Conservation (phyloP, 1,140 invertebrate genomes). For the Delia radicum region DNA sequence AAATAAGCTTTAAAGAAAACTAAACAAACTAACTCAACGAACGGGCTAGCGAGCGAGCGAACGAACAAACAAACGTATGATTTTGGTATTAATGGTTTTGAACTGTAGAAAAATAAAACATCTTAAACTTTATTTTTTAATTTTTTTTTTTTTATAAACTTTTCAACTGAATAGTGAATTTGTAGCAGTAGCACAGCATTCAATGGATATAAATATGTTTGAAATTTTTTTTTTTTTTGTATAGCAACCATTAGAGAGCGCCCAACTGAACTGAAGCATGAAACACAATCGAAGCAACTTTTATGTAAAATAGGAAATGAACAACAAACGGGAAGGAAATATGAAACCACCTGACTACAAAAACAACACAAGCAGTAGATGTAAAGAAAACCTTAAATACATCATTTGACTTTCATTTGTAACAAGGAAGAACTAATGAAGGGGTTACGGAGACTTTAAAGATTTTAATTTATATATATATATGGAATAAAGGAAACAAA, state of each 20-base stretch:
- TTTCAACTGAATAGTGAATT: not conserved
- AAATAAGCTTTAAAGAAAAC: not conserved
- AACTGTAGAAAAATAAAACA: not conserved
- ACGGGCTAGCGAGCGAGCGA: not conserved
- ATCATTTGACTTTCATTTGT: no score
- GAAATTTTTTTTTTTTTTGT: not conserved
- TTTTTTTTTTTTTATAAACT: not conserved
- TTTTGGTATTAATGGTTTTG: not conserved
- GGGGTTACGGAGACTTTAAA: no score
- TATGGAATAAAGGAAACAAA: no score
- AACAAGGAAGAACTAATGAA: no score
- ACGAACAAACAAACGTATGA: constrained; percentile 30
- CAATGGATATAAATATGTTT: not conserved
- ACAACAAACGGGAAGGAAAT: not conserved
- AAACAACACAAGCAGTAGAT: no score
- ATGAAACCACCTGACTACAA: not conserved
- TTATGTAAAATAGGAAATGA: not conserved
- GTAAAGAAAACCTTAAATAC: no score
- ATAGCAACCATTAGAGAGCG: constrained; percentile 6
- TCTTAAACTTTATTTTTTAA: not conserved
- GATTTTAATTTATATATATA: no score
- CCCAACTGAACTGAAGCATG: constrained; percentile 14
- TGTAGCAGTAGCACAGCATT: not conserved
- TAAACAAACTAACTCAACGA: not conserved
- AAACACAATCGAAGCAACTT: constrained; percentile 15